Conservation (phyloP, 2,888 invertebrate species). For the Nemoura dubitans region DNA sequence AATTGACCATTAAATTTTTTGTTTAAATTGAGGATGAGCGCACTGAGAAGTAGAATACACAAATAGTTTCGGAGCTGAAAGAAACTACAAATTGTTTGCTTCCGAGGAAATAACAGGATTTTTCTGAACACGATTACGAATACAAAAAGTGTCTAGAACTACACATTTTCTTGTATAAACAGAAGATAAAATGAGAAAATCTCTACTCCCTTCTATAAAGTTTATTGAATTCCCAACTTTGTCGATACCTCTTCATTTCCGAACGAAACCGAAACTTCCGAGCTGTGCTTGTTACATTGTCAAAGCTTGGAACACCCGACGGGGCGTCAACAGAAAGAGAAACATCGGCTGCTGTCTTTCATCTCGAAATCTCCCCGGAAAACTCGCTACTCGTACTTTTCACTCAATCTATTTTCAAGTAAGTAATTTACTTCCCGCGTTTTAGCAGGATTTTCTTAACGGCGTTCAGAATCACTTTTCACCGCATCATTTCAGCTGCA, state of each 20-base stretch:
- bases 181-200: background rate
- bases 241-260: conserved; percentile 12
- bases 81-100: background rate
- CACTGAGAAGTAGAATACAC: no score
- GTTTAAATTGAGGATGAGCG: background rate
- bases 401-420: conserved; percentile 35
- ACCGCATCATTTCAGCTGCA: conserved; percentile 21
- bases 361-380: background rate
- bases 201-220: background rate
- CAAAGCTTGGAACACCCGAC: background rate
- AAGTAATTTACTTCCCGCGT: conserved; percentile 32
- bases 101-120: background rate
- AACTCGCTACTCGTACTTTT: conserved; percentile 20
- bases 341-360: conserved; percentile 8
- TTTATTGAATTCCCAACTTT: conserved; percentile 4
- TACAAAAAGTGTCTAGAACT: background rate
- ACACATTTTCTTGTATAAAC: background rate
- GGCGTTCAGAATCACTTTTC: conserved; percentile 27
- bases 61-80: background rate
- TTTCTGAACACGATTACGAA: background rate
- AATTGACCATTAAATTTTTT: background rate
- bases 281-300: background rate
- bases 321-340: background rate
- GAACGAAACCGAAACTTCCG: conserved; percentile 12
- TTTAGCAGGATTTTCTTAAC: conserved; percentile 1